These are phyloP conservation scores for Listronotus oregonensis DNA, from an alignment of 1,140 invertebrate species.

Conservation along the genomic window DNA sequence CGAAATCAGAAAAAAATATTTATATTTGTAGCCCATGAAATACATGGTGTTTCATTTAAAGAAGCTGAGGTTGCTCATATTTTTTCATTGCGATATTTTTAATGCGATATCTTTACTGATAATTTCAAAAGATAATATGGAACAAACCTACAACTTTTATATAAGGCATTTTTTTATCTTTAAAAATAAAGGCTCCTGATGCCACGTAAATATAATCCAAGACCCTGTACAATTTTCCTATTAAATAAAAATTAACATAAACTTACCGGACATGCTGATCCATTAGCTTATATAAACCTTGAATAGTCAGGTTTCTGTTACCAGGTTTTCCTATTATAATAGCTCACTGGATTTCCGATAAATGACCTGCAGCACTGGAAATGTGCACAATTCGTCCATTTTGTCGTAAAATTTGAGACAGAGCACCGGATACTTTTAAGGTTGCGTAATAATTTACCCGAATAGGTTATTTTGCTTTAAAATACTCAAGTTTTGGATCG, in stretches of 20 bases:
- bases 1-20: too few relatives aligned
- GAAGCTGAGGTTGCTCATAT: too few relatives aligned
- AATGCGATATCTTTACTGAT: too few relatives aligned
- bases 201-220: too few relatives aligned
- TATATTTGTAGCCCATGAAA: too few relatives aligned
- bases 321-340: constrained; percentile 60
- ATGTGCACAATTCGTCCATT: constrained; percentile 76
- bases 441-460: constrained; percentile 72
- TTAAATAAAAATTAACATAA: not conserved
- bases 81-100: too few relatives aligned
- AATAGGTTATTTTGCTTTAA: constrained; percentile 74
- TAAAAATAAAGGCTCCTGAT: too few relatives aligned
- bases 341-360: constrained; percentile 62
- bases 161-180: too few relatives aligned
- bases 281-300: constrained; percentile 65
- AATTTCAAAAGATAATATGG: too few relatives aligned
- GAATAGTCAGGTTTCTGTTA: constrained; percentile 61
- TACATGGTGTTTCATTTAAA: too few relatives aligned
- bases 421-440: constrained; percentile 64
- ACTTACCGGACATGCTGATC: constrained; percentile 68
- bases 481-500: constrained; percentile 66
- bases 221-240: not conserved
- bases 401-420: constrained; percentile 71
- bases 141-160: too few relatives aligned
- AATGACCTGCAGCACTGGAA: constrained; percentile 70